A percentile compares a stretch with the other conserved stretches of the same genome.
Evolutionary conservation across 2,113 vertebrate species (phyloP).

Genomic region (cattle (Bos taurus)): ARS-UCD2.0 NC_037337.1:93139501-93140000

Average conservation of each 20-base stretch:
- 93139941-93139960: not conserved
- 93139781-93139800: not conserved
- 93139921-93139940: not conserved
- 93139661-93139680: not conserved
- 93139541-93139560: not conserved
- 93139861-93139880: not conserved
- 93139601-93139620: not conserved
- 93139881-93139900: not conserved
- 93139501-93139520: conserved; percentile 55
- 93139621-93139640: not conserved
- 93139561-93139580: not conserved
- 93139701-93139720: not conserved
- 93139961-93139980: not conserved
- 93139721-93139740: not conserved
- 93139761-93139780: not conserved
- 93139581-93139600: not conserved
- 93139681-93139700: not conserved
- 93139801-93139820: not conserved
- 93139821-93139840: not conserved
- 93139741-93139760: not conserved
- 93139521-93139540: conserved; percentile 42
- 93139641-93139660: not conserved
- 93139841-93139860: not conserved
- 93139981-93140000: not conserved
- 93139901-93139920: not conserved